Evolutionary conservation across 2,888 invertebrate species (phyloP).

Genomic region (Vesta saturnalis): DNA sequence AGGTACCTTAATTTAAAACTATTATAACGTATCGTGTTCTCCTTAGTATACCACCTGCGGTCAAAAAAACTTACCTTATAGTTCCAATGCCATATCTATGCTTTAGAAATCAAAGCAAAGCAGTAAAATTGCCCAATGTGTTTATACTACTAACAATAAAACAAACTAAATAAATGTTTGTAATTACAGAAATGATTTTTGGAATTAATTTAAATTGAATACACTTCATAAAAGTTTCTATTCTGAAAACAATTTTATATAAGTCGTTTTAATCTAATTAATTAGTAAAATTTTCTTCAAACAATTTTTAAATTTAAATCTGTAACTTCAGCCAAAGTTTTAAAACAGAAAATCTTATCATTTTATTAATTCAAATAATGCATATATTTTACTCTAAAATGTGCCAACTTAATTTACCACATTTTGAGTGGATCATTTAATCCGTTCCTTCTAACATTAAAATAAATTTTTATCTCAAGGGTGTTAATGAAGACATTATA

Average conservation of each 20-base stretch:
- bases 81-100: too few relatives aligned
- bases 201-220: too few relatives aligned
- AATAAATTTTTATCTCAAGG: slow-evolving; percentile 40
- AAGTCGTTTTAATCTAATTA: neutral
- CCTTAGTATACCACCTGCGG: too few relatives aligned
- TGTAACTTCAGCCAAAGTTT: slow-evolving; percentile 28
- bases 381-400: slow-evolving; percentile 29
- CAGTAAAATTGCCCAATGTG: too few relatives aligned
- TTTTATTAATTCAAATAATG: slow-evolving; percentile 32
- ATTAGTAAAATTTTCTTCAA: neutral
- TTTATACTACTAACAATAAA: too few relatives aligned
- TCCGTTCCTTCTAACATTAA: slow-evolving; percentile 36
- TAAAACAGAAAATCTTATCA: slow-evolving; percentile 33
- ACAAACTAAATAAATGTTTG: too few relatives aligned
- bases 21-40: too few relatives aligned
- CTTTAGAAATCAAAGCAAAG: too few relatives aligned
- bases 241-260: neutral
- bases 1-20: too few relatives aligned
- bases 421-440: slow-evolving; percentile 39
- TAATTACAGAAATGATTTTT: too few relatives aligned
- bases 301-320: slow-evolving; percentile 10
- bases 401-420: slow-evolving; percentile 38
- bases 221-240: too few relatives aligned
- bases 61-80: too few relatives aligned
- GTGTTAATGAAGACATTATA: slow-evolving; percentile 37